Evolutionary conservation across 2,113 vertebrate genomes (phyloP).

Genomic region (Hippocampus barbouri): DNA sequence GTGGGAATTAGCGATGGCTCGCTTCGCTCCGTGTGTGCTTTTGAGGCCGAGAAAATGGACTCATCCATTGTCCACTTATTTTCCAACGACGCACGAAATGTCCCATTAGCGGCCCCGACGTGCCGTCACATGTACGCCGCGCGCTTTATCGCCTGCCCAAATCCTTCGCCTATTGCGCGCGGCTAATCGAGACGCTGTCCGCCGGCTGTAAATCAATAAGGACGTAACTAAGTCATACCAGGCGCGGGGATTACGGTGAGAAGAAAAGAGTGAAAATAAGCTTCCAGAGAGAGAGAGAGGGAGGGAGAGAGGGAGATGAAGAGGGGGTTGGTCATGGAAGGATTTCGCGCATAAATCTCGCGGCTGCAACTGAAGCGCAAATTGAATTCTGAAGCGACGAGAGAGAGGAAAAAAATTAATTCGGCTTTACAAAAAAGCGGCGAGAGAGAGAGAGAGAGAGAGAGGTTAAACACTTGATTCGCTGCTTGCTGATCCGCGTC

Average conservation of each 20-base stretch:
- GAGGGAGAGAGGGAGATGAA: slow-evolving; percentile 55
- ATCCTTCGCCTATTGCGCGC: slow-evolving; percentile 54
- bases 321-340: slow-evolving; percentile 23
- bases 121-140: neutral
- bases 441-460: neutral
- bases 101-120: neutral
- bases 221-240: slow-evolving; percentile 65
- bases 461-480: slow-evolving; percentile 74
- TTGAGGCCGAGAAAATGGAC: neutral
- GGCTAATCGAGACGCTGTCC: slow-evolving; percentile 60
- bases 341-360: slow-evolving; percentile 74
- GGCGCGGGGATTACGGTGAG: slow-evolving; percentile 62
- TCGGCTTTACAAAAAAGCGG: slow-evolving; percentile 71
- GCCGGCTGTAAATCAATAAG: slow-evolving; percentile 72
- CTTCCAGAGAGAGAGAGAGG: slow-evolving; percentile 52
- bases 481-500: slow-evolving; percentile 75
- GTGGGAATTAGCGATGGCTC: neutral
- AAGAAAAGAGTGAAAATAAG: slow-evolving; percentile 63
- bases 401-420: slow-evolving; percentile 69
- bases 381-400: slow-evolving; percentile 66
- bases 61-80: neutral
- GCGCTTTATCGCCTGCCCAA: slow-evolving; percentile 45
- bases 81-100: neutral
- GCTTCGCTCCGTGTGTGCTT: neutral
- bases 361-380: slow-evolving; percentile 63